A percentile compares a stretch with the other conserved stretches of the same genome.
phyloP scores from a whole-genome alignment of 2,888 invertebrate species.

The Conistra vaccinii region DNA sequence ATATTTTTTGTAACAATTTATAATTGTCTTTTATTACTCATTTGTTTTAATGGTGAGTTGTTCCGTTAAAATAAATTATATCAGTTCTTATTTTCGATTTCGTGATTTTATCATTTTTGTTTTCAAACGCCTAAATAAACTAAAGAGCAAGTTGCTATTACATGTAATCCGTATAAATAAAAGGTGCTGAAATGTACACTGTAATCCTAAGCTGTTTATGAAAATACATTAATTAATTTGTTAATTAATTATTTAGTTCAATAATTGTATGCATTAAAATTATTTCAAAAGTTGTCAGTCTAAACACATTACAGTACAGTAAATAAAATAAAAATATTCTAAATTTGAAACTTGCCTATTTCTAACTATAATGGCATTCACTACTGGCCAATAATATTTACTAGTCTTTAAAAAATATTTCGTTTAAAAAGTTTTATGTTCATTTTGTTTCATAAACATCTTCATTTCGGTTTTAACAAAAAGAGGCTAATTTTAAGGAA shows the following conservation, averaged over 20 bases:
- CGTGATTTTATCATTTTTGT: not conserved
- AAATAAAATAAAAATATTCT: constrained; percentile 31
- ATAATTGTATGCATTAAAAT: not conserved
- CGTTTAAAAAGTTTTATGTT: constrained; percentile 3
- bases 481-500: constrained; percentile 62
- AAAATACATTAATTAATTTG: constrained; percentile 35
- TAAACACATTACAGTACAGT: constrained; percentile 8
- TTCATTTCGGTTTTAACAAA: constrained; percentile 43
- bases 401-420: constrained; percentile 20
- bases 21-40: not conserved
- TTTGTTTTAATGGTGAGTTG: not conserved
- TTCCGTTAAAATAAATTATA: not conserved
- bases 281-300: constrained; percentile 24
- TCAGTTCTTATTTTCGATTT: not conserved
- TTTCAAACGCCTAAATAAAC: constrained; percentile 48
- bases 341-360: constrained; percentile 32
- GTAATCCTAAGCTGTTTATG: constrained; percentile 57
- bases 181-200: constrained; percentile 62
- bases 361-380: constrained; percentile 22
- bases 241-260: constrained; percentile 11
- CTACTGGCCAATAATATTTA: constrained; percentile 37
- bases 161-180: constrained; percentile 58
- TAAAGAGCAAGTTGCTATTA: constrained; percentile 42
- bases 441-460: not conserved
- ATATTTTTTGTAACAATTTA: not conserved